phyloP scores from a whole-genome alignment of 1,140 invertebrate species.

The Drosophila subpulchrella region DNA sequence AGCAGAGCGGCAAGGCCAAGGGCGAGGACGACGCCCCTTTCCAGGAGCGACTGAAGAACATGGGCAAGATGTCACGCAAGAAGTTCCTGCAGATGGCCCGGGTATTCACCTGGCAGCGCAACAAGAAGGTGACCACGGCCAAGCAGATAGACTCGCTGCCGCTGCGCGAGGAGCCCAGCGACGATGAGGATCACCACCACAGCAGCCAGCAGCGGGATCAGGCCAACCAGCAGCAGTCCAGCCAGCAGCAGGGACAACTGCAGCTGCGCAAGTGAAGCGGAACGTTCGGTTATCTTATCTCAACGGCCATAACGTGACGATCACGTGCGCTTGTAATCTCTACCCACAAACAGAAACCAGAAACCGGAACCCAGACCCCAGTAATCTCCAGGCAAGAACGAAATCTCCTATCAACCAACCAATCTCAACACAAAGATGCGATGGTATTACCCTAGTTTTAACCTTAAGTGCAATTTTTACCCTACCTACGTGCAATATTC shows the following conservation, averaged over 20 bases:
- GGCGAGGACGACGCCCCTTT: conserved; percentile 91
- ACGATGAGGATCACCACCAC: conserved; percentile 85
- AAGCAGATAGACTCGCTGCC: conserved; percentile 86
- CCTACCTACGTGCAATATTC: conserved; percentile 61
- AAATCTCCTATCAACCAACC: conserved; percentile 21
- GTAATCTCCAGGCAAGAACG: conserved; percentile 47
- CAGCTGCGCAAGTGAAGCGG: conserved; percentile 68
- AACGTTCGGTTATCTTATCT: conserved; percentile 73
- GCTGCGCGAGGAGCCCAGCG: conserved; percentile 87
- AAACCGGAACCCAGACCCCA: conserved; percentile 2
- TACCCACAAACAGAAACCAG: conserved; percentile 2
- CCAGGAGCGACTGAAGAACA: conserved; percentile 92
- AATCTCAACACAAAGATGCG: conserved; percentile 22
- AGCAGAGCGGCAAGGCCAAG: conserved; percentile 86
- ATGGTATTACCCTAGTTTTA: conserved; percentile 66
- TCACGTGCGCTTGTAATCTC: conserved; percentile 57
- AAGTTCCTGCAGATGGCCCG: conserved; percentile 93
- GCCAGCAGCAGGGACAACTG: conserved; percentile 58
- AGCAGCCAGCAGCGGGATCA: conserved; percentile 50
- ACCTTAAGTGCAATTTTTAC: conserved; percentile 72
- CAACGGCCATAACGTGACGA: conserved; percentile 71
- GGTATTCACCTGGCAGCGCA: conserved; percentile 89
- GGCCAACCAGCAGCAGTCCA: conserved; percentile 41
- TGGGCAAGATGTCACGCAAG: conserved; percentile 94
- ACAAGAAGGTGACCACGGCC: conserved; percentile 88